A percentile compares a stretch with the other conserved stretches of the same genome.
Conservation (phyloP, 2,888 invertebrate species). For the Protula sp. region DNA sequence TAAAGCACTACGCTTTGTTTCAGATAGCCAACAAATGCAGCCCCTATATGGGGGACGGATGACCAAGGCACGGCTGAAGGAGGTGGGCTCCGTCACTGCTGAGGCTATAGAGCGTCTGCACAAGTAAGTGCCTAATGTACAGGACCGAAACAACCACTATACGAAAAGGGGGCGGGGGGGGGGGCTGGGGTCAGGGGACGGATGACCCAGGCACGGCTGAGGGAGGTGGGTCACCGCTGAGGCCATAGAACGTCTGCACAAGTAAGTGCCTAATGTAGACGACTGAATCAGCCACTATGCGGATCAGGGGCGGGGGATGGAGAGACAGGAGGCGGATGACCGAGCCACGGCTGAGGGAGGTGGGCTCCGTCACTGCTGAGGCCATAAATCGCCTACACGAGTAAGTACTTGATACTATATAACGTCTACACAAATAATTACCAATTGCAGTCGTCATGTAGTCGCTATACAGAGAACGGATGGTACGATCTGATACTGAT, state of each 20-base stretch:
- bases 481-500: no score
- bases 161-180: no score
- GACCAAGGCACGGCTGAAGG: conserved; percentile 39
- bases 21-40: conserved; percentile 13
- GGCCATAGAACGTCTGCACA: conserved; percentile 46
- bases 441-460: no score
- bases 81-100: conserved; percentile 42
- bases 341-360: conserved; percentile 35
- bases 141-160: no score
- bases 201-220: conserved; percentile 42
- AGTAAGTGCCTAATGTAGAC: conserved; percentile 36
- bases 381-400: conserved; percentile 47
- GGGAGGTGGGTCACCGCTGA: conserved; percentile 45
- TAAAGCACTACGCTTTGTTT: no score
- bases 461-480: no score
- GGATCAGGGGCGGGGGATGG: no score
- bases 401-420: conserved; percentile 35
- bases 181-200: no score
- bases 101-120: conserved; percentile 47
- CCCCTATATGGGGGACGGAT: conserved; percentile 42
- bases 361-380: conserved; percentile 43
- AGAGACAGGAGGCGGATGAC: no score
- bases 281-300: no score
- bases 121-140: conserved; percentile 38
- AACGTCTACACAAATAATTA: no score